These are phyloP conservation scores for Plecotus auritus DNA, from an alignment of 2,113 vertebrate genomes.

Conservation along the genomic window DNA sequence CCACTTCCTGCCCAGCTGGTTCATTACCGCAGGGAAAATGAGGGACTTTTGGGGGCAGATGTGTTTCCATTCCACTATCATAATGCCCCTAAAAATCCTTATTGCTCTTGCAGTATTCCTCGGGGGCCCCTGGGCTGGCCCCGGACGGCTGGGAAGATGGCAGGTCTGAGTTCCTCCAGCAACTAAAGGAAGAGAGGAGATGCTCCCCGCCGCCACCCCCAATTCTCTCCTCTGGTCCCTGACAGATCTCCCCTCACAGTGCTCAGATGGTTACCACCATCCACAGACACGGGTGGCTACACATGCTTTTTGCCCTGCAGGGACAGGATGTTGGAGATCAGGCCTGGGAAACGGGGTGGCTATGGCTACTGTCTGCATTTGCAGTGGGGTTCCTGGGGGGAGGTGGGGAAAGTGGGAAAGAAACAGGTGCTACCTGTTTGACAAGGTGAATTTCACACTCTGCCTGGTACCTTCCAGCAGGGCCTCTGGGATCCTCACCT, in stretches of 20 bases:
- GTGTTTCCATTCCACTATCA: slow-evolving; percentile 91
- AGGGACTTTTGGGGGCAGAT: slow-evolving; percentile 97
- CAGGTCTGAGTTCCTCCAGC: slow-evolving; percentile 53
- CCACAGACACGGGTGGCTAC: slow-evolving; percentile 57
- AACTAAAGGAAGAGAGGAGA: slow-evolving; percentile 20
- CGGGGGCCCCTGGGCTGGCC: slow-evolving; percentile 71
- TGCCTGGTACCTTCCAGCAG: not conserved
- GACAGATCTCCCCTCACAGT: fast-evolving
- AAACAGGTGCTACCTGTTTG: slow-evolving; percentile 62
- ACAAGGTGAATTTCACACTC: not conserved
- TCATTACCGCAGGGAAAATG: slow-evolving; percentile 91
- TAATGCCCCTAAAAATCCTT: slow-evolving; percentile 98
- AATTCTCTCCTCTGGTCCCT: not conserved
- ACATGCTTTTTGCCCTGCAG: slow-evolving; percentile 52
- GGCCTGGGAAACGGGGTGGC: slow-evolving; percentile 45
- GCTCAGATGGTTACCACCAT: not conserved
- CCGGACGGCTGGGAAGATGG: slow-evolving; percentile 59
- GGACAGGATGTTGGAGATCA: not conserved
- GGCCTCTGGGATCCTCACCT: slow-evolving; percentile 39
- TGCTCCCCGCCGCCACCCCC: not conserved
- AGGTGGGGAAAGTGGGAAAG: not conserved
- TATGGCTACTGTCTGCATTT: not conserved
- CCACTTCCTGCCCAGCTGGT: slow-evolving; percentile 74
- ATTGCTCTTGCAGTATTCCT: slow-evolving; percentile 94
- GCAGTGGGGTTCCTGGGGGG: not conserved